Percentiles rank a stretch among this genome's conserved stretches.
Evolutionary conservation across 2,113 vertebrate genomes (phyloP).

Genomic region (Rostratula benghalensis): DNA sequence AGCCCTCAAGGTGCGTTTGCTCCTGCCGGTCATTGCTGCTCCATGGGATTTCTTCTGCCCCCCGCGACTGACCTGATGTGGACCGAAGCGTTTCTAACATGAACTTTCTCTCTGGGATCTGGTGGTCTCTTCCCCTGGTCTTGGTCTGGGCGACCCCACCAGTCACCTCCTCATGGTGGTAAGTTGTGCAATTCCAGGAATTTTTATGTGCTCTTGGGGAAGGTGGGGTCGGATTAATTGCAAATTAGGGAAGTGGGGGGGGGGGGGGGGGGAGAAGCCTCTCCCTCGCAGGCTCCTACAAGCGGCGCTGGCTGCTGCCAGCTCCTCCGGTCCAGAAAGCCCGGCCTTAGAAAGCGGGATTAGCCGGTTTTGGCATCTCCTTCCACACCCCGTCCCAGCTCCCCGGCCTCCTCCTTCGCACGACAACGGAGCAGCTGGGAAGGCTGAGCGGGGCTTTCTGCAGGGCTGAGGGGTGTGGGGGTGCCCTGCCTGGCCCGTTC

Average conservation of each 20-base stretch:
- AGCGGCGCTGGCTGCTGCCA: neutral
- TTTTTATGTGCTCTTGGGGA: conserved; percentile 54
- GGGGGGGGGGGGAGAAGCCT: neutral
- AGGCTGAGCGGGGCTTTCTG: neutral
- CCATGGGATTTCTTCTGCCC: conserved; percentile 71
- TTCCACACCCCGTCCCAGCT: neutral
- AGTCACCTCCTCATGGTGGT: conserved; percentile 95
- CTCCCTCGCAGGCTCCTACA: neutral
- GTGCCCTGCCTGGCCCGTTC: neutral
- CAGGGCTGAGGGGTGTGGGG: neutral
- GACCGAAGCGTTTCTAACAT: conserved; percentile 83
- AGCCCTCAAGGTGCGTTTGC: neutral
- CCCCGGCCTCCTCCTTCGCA: neutral
- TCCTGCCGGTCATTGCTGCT: neutral
- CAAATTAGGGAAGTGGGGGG: neutral
- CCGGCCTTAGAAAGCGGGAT: neutral
- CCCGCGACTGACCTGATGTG: conserved; percentile 73
- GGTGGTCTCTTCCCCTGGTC: conserved; percentile 82
- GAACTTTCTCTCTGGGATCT: conserved; percentile 87
- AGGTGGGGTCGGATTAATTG: conserved; percentile 52
- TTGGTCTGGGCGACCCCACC: conserved; percentile 84
- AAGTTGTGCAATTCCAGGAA: conserved; percentile 68
- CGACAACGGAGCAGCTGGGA: neutral
- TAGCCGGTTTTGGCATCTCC: neutral
- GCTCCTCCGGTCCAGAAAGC: neutral